Evolutionary conservation across 2,797 vertebrate species (phyloP).

Genomic region (Myoxocephalus aenaeus): DNA sequence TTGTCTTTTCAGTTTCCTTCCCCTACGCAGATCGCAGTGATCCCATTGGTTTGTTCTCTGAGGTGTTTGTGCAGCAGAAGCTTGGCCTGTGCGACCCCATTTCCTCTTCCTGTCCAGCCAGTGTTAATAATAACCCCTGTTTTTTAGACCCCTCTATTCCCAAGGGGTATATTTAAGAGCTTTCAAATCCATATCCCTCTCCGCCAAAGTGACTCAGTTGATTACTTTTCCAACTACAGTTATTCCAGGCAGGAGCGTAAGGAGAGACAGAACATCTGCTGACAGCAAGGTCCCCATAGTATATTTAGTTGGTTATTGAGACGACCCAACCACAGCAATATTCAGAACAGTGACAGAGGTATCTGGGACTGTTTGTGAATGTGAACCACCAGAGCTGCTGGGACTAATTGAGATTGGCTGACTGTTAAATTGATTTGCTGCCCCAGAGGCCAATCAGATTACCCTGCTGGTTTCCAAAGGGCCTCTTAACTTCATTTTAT

Average conservation of each 20-base stretch:
- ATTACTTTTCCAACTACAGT: constrained; percentile 69
- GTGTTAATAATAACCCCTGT: constrained; percentile 77
- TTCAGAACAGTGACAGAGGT: constrained; percentile 23
- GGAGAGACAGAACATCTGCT: constrained; percentile 61
- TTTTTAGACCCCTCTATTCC: constrained; percentile 68
- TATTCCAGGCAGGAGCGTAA: constrained; percentile 66
- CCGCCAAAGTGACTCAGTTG: constrained; percentile 68
- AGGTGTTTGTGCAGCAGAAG: constrained; percentile 77
- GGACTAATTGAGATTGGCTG: constrained; percentile 75
- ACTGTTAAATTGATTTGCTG: constrained; percentile 74
- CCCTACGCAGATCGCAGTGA: constrained; percentile 26
- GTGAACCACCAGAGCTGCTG: constrained; percentile 44
- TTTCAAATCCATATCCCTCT: constrained; percentile 64
- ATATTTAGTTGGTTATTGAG: constrained; percentile 60
- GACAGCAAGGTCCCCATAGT: constrained; percentile 39
- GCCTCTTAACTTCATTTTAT: constrained; percentile 67
- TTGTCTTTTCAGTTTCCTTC: constrained; percentile 75
- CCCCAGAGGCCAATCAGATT: constrained; percentile 67
- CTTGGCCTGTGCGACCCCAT: constrained; percentile 69
- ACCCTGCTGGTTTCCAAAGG: constrained; percentile 55
- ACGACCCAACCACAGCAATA: constrained; percentile 31
- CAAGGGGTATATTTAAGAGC: constrained; percentile 64
- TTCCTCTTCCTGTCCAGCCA: constrained; percentile 79
- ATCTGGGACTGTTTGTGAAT: constrained; percentile 29
- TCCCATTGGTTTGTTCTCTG: constrained; percentile 58